Evolutionary conservation across 2,888 invertebrate genomes (phyloP).

Genomic region (Lepidocyrtinus sp.): DNA sequence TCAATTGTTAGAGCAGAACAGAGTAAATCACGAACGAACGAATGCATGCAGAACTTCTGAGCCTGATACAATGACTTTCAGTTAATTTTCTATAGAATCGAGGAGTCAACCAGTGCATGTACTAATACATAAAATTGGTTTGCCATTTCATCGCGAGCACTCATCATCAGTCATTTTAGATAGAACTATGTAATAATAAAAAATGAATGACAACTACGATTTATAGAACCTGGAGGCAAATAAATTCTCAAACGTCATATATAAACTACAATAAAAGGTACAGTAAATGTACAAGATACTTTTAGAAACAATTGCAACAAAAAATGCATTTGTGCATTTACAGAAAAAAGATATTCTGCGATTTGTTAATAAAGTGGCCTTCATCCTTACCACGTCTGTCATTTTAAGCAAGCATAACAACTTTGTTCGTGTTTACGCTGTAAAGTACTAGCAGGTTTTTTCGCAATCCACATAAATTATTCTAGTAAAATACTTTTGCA

Average conservation of each 20-base stretch:
- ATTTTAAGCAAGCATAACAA: no score
- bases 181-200: not conserved
- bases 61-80: not conserved
- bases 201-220: not conserved
- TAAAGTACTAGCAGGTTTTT: no score
- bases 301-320: not conserved
- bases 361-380: conserved; percentile 1
- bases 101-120: no score
- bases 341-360: no score
- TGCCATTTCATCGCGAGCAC: conserved; percentile 10
- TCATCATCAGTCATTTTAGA: not conserved
- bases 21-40: conserved; percentile 50
- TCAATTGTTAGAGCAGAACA: conserved; percentile 41
- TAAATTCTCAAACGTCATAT: not conserved
- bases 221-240: not conserved
- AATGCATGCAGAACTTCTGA: not conserved
- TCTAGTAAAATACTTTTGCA: no score
- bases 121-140: no score
- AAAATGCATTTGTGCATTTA: not conserved
- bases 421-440: no score
- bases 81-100: not conserved
- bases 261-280: not conserved
- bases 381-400: no score
- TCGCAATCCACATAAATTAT: no score
- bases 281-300: no score